A percentile compares a stretch with the other conserved stretches of the same genome.
These are phyloP conservation scores for Oryzias woworae DNA, from an alignment of 2,113 vertebrate genomes.

Conservation along the genomic window DNA sequence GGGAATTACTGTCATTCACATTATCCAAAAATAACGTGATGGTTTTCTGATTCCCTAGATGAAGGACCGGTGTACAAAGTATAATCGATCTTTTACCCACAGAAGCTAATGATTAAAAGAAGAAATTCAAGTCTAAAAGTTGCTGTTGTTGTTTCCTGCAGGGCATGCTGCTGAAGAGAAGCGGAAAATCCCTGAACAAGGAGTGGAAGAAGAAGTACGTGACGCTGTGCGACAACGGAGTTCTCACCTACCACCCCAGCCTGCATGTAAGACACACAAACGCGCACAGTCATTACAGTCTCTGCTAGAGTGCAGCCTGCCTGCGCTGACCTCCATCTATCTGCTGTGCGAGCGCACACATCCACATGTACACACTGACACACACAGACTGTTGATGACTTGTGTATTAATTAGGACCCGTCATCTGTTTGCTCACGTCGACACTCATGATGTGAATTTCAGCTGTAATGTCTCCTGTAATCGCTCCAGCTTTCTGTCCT, in stretches of 20 bases:
- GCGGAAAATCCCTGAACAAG: slow-evolving; percentile 94
- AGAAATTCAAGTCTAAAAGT: background rate
- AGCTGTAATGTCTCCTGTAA: slow-evolving; percentile 64
- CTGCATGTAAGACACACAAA: slow-evolving; percentile 84
- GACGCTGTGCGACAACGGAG: slow-evolving; percentile 91
- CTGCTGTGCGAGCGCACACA: slow-evolving; percentile 23
- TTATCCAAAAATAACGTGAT: too few relatives aligned
- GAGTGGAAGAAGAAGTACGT: slow-evolving; percentile 99
- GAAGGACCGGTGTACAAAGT: too few relatives aligned
- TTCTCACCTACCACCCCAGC: slow-evolving; percentile 96
- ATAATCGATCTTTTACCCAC: too few relatives aligned
- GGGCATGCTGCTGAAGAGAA: slow-evolving; percentile 95
- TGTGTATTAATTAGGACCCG: slow-evolving; percentile 62
- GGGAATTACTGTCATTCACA: too few relatives aligned
- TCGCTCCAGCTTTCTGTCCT: slow-evolving; percentile 54
- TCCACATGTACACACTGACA: slow-evolving; percentile 29
- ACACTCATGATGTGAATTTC: slow-evolving; percentile 61
- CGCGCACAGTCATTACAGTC: background rate
- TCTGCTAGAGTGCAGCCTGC: too few relatives aligned
- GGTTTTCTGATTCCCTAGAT: too few relatives aligned
- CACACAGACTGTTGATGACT: slow-evolving; percentile 31
- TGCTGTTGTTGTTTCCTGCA: slow-evolving; percentile 45
- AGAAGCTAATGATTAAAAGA: too few relatives aligned
- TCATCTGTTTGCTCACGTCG: slow-evolving; percentile 65
- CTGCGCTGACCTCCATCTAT: slow-evolving; percentile 9